Percentiles rank a stretch among this genome's conserved stretches.
phyloP scores from a whole-genome alignment of 2,797 vertebrate genomes.

The Echeneis naucrates region DNA sequence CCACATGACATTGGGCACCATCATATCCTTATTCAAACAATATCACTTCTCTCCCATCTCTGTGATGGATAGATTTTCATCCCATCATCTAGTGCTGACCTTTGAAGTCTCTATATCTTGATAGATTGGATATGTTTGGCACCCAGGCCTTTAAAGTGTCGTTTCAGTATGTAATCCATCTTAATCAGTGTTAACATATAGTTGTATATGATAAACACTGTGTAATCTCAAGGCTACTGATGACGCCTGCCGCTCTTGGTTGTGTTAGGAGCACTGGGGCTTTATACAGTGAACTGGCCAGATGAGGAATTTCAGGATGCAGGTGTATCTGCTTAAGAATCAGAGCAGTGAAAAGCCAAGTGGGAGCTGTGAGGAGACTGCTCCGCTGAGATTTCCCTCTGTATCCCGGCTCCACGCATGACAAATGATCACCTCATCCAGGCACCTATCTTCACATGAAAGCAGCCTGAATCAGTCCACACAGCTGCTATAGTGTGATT shows the following conservation, averaged over 20 bases:
- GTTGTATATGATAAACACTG: conserved; percentile 21
- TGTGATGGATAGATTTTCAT: neutral
- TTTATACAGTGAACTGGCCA: conserved; percentile 25
- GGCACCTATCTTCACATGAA: conserved; percentile 73
- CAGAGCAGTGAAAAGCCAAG: conserved; percentile 44
- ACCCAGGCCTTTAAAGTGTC: neutral
- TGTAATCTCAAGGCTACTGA: conserved; percentile 46
- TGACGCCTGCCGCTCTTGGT: conserved; percentile 17
- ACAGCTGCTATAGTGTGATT: conserved; percentile 25
- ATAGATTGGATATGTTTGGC: neutral
- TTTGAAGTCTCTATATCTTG: neutral
- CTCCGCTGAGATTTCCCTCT: conserved; percentile 72
- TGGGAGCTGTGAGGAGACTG: conserved; percentile 60
- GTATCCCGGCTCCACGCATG: conserved; percentile 85
- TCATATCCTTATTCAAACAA: neutral
- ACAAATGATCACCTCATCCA: conserved; percentile 82
- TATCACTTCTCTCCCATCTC: neutral
- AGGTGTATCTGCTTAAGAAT: conserved; percentile 56
- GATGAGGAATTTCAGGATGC: conserved; percentile 50
- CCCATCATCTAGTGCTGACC: neutral
- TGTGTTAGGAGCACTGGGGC: conserved; percentile 15
- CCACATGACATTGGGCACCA: neutral
- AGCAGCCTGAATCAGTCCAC: conserved; percentile 42
- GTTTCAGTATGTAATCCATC: conserved; percentile 2
- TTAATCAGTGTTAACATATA: neutral